Evolutionary conservation across 2,797 vertebrate genomes (phyloP), one percentile per base, ranked within the genome.

Genomic region (Etheostoma perlongum): DNA sequence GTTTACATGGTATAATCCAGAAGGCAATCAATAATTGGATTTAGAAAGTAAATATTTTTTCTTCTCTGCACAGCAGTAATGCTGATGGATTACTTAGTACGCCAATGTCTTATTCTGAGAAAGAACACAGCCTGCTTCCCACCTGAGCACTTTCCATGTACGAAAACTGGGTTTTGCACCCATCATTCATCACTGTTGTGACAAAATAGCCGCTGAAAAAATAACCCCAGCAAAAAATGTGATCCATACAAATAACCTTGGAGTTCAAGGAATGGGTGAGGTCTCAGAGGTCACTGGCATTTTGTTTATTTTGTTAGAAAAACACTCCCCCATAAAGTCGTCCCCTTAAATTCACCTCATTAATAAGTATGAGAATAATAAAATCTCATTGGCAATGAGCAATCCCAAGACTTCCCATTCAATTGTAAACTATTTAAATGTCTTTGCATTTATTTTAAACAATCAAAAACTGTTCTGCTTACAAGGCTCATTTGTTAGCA

Each of bases 291-390:
- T 83, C 76, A 60, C 6, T 23, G 65, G 55, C 46, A 62, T 55
- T 61, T 16, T 63, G 62, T 85, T 88, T 86, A 65, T 88, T 85
- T 79, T 63, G 58, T 27, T 46, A 49, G 57, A 70, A 52, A 83
- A 72, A 67, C 21, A 60, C 44, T 33, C 57, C 54, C 19, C 25
- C 48, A 40, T 53, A 19, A 51, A 7, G 8, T 4, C 4, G 1
- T 36, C 33, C n/a, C 4, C 53, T 46, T 47, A 47, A 9, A 64
- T 6, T 60, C 19, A 42, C 15, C 19, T 61, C 13, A 44, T 14
- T 44, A 14, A 5, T 40, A 36, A 36, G 36, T 40, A 10, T 40
- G 36, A 9, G 36, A 40, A 40, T 40, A 11, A 40, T 40, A 40
- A 70, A 57, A 48, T 62, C n/a, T 36, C 12, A 42, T 25, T n/a